Evolutionary conservation across 1,140 invertebrate genomes (phyloP), one percentile per base, ranked within the genome.

Genomic region (Homarus americanus): DNA sequence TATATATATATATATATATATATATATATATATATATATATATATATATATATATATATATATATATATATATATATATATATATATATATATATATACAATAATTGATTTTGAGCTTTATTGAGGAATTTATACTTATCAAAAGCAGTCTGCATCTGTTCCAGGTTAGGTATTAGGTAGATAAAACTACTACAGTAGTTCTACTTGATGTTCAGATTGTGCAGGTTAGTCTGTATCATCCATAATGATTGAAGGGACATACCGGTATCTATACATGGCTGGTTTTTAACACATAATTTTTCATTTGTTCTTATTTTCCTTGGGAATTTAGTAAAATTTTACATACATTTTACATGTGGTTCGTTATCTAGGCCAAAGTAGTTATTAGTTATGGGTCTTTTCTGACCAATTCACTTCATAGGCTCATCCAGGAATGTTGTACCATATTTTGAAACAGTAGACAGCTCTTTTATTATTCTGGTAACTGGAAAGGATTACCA

Each of bases 21-120:
- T 78, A 78, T 38, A 49, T 80, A 80, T 41, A 80, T 44, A 80
- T 80, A 41, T 80, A 44, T 44, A 80, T 38, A 80, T 12, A 80
- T 80, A 80, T 80, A 80, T 80, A 80, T 80, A 80, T 41, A 80
- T 80, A 80, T 80, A 80, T 80, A 80, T 80, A 80, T 41, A 80
- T 80, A 80, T 80, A 80, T 80, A 80, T 80, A 78, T 41, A 80
- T 80, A 80, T 80, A 44, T 44, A 44, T 44, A 78, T 41, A 80
- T 80, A 44, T 80, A 53, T 78, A 80, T 80, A 44, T 41, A 80
- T 80, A 80, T 80, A 44, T 80, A 53, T 78, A 80, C 24, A 53
- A 41, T 41, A 36, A 40, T 80, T n/a, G n/a, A n/a, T n/a, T n/a
- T n/a, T n/a, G n/a, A n/a, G 38, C 38, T 34, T 78, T 34, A 15